Percentiles rank a stretch among this genome's conserved stretches.
Evolutionary conservation across 2,888 invertebrate genomes (phyloP).

Genomic region (Lasioglossum pauxillum): DNA sequence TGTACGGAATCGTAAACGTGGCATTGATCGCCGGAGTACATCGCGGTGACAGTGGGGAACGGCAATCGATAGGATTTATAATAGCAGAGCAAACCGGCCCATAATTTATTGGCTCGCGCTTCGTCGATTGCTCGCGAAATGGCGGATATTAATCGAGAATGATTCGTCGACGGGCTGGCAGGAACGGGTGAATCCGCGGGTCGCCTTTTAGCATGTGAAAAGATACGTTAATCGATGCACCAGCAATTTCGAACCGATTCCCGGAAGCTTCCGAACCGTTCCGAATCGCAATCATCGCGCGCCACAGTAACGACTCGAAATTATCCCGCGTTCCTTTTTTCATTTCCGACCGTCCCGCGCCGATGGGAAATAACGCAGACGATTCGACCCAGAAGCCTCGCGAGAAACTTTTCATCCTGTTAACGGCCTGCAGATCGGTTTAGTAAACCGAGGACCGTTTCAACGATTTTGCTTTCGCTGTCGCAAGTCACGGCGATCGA

Average conservation of each 20-base stretch:
- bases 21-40: conserved; percentile 18
- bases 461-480: not conserved
- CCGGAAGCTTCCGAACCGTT: not conserved
- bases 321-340: not conserved
- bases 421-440: not conserved
- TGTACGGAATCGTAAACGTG: not conserved
- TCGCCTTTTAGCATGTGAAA: conserved; percentile 41
- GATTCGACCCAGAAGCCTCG: not conserved
- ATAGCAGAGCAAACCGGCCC: conserved; percentile 26
- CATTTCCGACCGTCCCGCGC: not conserved
- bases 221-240: conserved; percentile 22
- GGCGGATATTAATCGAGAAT: conserved; percentile 31
- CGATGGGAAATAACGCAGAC: not conserved
- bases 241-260: not conserved
- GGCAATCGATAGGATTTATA: conserved; percentile 51
- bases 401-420: not conserved
- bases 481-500: conserved; percentile 29
- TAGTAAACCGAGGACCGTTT: not conserved
- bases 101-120: conserved; percentile 42
- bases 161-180: not conserved
- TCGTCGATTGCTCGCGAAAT: conserved; percentile 42
- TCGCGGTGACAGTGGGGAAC: conserved; percentile 21
- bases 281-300: not conserved
- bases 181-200: not conserved
- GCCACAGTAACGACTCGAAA: not conserved